Percentiles rank a stretch among this genome's conserved stretches.
These are phyloP conservation scores for Limenitis camilla DNA, from an alignment of 2,888 invertebrate genomes.

Conservation along the genomic window DNA sequence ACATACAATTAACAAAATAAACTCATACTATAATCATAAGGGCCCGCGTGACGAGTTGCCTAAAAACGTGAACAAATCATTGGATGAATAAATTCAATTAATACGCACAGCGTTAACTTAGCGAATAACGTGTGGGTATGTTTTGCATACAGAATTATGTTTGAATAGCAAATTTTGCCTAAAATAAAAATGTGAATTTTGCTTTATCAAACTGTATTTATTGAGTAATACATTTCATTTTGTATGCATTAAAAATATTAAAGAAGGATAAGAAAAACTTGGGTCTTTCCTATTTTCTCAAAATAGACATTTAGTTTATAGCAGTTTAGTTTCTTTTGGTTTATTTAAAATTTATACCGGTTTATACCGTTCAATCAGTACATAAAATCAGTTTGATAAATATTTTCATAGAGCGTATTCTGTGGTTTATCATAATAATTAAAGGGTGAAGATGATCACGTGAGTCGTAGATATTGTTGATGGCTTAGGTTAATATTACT, in stretches of 20 bases:
- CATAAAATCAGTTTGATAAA: too few species aligned
- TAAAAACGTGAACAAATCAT: conserved; percentile 8
- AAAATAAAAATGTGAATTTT: conserved; percentile 6
- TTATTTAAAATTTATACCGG: too few species aligned
- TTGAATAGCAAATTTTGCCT: conserved; percentile 7
- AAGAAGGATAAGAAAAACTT: too few species aligned
- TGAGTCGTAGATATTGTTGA: too few species aligned
- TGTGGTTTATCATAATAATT: too few species aligned
- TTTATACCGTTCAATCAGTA: too few species aligned
- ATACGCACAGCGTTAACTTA: conserved; percentile 23
- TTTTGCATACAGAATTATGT: conserved; percentile 20
- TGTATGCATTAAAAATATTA: not conserved
- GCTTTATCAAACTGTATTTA: conserved; percentile 4
- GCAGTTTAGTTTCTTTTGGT: too few species aligned
- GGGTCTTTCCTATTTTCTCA: too few species aligned
- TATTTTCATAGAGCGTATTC: too few species aligned
- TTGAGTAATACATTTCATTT: not conserved
- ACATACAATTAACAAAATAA: conserved; percentile 9
- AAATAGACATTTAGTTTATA: too few species aligned
- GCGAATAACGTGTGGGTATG: conserved; percentile 21
- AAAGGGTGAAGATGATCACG: too few species aligned
- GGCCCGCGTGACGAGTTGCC: conserved; percentile 2
- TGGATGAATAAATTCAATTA: conserved; percentile 23
- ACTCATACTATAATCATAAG: not conserved
- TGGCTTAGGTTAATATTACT: too few species aligned